These are phyloP conservation scores for Microctenopoma stevenorrisi DNA, from an alignment of 2,797 vertebrate genomes.

Conservation along the genomic window DNA sequence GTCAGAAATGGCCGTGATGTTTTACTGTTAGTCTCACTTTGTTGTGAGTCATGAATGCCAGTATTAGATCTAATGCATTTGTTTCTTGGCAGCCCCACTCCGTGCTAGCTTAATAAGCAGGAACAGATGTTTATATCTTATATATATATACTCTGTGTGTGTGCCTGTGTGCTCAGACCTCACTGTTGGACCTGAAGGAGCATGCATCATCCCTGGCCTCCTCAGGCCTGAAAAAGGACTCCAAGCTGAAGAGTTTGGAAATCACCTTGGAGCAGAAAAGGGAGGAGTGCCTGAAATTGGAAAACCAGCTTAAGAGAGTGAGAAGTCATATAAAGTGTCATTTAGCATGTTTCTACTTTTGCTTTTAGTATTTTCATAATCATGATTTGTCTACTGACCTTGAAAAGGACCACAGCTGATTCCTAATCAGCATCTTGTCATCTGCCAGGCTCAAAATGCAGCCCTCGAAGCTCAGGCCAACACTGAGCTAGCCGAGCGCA, in stretches of 20 bases:
- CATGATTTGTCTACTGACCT: neutral
- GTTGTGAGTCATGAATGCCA: conserved; percentile 27
- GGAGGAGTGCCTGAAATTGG: conserved; percentile 94
- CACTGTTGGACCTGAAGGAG: conserved; percentile 96
- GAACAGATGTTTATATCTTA: neutral
- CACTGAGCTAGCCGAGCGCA: conserved; percentile 90
- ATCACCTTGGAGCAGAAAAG: conserved; percentile 95
- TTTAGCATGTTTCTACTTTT: neutral
- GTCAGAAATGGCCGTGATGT: neutral
- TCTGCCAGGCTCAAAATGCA: conserved; percentile 89
- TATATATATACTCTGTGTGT: neutral
- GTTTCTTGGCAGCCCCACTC: neutral
- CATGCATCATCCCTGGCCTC: conserved; percentile 97
- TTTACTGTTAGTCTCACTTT: conserved; percentile 19
- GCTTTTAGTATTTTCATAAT: neutral
- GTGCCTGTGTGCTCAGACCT: conserved; percentile 81
- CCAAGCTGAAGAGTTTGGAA: conserved; percentile 94
- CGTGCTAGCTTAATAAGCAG: conserved; percentile 13
- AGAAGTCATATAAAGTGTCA: conserved; percentile 6
- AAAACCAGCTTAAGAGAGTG: conserved; percentile 95
- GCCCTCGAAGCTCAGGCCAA: conserved; percentile 92
- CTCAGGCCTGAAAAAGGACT: conserved; percentile 96
- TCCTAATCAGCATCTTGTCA: conserved; percentile 26
- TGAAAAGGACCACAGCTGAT: neutral
- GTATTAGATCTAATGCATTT: conserved; percentile 27